Conservation (phyloP, 2,797 vertebrate species). For the Lagodon rhomboides region DNA sequence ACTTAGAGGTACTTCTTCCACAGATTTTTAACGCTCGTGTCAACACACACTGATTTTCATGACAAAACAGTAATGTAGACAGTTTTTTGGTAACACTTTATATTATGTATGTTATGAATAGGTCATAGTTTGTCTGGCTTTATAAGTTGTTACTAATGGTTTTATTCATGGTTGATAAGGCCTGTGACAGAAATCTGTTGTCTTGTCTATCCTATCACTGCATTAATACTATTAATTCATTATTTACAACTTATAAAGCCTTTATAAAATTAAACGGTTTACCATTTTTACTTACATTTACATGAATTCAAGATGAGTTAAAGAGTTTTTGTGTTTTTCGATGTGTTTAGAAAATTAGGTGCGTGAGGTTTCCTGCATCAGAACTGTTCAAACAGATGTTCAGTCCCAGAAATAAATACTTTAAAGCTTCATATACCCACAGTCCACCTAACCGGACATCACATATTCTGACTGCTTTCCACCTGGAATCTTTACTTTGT, state of each 20-base stretch:
- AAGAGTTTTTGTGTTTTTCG: background rate
- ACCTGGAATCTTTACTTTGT: background rate
- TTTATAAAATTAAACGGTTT: slow-evolving; percentile 7
- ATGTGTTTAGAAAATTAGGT: background rate
- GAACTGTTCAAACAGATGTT: background rate
- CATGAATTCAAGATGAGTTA: background rate
- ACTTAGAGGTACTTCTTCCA: slow-evolving; percentile 86
- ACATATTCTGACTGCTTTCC: too few species aligned
- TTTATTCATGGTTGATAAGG: background rate
- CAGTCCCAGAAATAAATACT: slow-evolving; percentile 3
- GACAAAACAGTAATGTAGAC: background rate
- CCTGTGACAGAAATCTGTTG: background rate
- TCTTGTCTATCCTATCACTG: background rate
- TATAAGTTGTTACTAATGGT: slow-evolving; percentile 4
- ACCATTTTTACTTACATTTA: background rate
- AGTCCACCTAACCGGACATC: too few species aligned
- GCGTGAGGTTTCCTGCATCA: background rate
- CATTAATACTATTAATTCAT: background rate
- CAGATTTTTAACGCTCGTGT: slow-evolving; percentile 66
- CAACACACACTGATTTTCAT: slow-evolving; percentile 47
- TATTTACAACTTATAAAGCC: slow-evolving; percentile 7
- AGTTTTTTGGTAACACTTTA: background rate
- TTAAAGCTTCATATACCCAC: too few species aligned
- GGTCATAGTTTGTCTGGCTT: background rate
- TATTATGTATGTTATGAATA: background rate